phyloP scores from a whole-genome alignment of 2,113 vertebrate species.

The Sander vitreus region DNA sequence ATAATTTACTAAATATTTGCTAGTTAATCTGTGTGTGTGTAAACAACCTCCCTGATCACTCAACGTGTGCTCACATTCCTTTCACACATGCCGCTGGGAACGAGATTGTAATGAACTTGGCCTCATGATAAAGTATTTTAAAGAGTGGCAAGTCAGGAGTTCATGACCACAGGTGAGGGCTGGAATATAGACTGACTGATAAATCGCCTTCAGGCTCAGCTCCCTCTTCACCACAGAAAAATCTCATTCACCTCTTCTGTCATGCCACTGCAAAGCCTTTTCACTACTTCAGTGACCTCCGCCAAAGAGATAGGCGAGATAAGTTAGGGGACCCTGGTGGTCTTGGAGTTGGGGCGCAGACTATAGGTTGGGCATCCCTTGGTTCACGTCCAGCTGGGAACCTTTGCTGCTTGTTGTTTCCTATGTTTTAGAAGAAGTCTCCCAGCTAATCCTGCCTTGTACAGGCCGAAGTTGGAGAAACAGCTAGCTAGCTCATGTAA shows the following conservation, averaged over 20 bases:
- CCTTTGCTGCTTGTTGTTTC: not conserved
- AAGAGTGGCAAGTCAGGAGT: not conserved
- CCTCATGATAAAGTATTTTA: not conserved
- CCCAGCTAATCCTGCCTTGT: too few species aligned
- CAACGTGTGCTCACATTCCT: not conserved
- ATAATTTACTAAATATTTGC: constrained; percentile 3
- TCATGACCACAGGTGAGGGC: not conserved
- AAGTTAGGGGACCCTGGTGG: not conserved
- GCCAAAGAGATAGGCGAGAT: too few species aligned
- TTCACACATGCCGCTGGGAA: not conserved
- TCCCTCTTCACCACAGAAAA: not conserved
- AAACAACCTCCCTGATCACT: not conserved
- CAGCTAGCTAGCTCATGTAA: too few species aligned
- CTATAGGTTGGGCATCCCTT: not conserved
- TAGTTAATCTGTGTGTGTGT: not conserved
- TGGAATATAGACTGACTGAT: not conserved
- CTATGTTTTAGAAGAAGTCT: too few species aligned
- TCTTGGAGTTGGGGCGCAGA: not conserved
- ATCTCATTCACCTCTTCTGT: not conserved
- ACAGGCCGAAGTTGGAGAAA: too few species aligned
- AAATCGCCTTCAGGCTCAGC: not conserved
- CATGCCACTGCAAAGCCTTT: not conserved
- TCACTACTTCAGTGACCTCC: not conserved
- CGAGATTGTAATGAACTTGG: not conserved
- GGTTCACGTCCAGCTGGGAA: not conserved